Evolutionary conservation across 2,888 invertebrate genomes (phyloP).

Genomic region (Orchesellides sinensis): DNA sequence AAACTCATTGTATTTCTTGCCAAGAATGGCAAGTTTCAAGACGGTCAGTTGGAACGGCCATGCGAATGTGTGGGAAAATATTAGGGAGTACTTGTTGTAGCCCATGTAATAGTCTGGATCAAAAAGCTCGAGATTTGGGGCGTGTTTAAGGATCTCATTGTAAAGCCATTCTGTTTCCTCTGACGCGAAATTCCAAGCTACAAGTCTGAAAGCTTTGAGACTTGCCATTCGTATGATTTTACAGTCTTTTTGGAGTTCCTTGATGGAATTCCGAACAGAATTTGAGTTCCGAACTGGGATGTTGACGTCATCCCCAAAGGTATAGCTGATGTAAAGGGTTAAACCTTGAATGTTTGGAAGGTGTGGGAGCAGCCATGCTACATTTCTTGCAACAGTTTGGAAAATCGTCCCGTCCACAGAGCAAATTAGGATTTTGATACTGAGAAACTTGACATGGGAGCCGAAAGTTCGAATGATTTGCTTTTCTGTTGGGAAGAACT

Average conservation of each 20-base stretch:
- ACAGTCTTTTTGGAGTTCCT: no score
- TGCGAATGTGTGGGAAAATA: conserved; percentile 7
- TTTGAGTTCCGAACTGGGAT: no score
- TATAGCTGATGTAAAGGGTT: conserved; percentile 20
- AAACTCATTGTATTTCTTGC: neutral
- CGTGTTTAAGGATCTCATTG: conserved; percentile 30
- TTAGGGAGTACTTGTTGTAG: conserved; percentile 26
- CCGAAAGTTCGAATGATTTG: conserved; percentile 22
- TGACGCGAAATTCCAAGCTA: conserved; percentile 44
- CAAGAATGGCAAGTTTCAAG: conserved; percentile 35
- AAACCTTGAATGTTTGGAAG: conserved; percentile 26
- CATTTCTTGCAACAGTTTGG: neutral
- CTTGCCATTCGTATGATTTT: no score
- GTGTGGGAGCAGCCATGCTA: conserved; percentile 7
- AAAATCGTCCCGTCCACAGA: neutral
- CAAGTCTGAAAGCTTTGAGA: conserved; percentile 26
- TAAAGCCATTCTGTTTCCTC: conserved; percentile 35
- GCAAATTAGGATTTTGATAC: conserved; percentile 1
- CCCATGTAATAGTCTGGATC: conserved; percentile 40
- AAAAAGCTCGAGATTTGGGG: conserved; percentile 27
- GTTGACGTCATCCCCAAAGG: neutral
- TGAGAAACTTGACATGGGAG: conserved; percentile 21
- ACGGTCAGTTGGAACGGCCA: conserved; percentile 36
- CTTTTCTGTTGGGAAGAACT: neutral
- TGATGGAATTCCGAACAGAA: no score